A percentile compares a stretch with the other conserved stretches of the same genome.
phyloP scores from a whole-genome alignment of 2,113 vertebrate genomes.

The Taurulus bubalis region DNA sequence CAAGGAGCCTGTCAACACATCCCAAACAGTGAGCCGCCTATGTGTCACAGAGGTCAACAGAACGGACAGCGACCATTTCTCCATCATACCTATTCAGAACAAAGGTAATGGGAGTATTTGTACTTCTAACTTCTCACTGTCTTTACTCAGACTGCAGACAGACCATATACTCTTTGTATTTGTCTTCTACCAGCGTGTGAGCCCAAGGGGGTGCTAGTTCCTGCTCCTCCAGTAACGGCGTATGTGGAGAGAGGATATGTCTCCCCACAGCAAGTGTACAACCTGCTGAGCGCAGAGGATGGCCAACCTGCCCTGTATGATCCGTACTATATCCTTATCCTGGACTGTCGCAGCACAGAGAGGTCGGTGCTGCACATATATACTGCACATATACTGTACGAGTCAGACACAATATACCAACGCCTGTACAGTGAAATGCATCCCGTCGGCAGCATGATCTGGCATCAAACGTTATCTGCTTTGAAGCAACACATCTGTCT shows the following conservation, averaged over 20 bases:
- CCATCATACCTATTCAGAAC: conserved; percentile 37
- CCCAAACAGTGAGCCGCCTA: conserved; percentile 58
- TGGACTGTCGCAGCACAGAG: conserved; percentile 76
- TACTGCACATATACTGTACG: not conserved
- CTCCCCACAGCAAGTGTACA: conserved; percentile 77
- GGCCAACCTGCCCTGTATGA: conserved; percentile 71
- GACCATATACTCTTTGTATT: conserved; percentile 17
- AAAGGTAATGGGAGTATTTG: conserved; percentile 51
- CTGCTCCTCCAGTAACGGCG: conserved; percentile 62
- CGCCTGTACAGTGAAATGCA: not conserved
- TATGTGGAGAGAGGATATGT: conserved; percentile 71
- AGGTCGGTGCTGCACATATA: conserved; percentile 50
- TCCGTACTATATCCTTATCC: conserved; percentile 73
- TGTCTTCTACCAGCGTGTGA: conserved; percentile 36
- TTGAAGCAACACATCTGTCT: not conserved
- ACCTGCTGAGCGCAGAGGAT: conserved; percentile 76
- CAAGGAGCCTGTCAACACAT: conserved; percentile 49
- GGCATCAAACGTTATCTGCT: not conserved
- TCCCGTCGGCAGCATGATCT: not conserved
- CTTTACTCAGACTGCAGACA: not conserved
- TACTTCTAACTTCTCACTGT: not conserved
- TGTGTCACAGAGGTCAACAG: conserved; percentile 69
- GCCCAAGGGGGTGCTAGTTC: conserved; percentile 59
- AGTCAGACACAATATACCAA: not conserved
- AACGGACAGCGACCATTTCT: conserved; percentile 52